Base-by-base conservation (phyloP, 2,113 vertebrate species). In the Ophthalmotilapia sp. region DNA sequence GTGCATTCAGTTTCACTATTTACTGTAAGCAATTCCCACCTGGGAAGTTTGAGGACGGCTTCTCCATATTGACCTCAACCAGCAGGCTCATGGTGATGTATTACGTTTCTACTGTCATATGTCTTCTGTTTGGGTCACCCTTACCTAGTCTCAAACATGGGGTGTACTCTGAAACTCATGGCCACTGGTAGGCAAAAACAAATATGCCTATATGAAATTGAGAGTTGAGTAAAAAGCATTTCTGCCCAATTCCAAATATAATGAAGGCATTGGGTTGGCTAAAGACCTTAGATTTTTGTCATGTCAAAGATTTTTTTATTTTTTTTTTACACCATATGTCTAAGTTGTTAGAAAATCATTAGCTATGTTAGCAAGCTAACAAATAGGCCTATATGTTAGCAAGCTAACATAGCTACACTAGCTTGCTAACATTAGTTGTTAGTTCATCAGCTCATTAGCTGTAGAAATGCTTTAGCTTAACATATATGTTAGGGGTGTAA, bases 71-170 rank as follows among this genome's bases (percentile, higher is more conserved):
- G 77, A 92, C 86, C 82, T 83, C 86, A 79, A 70, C 87, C 89
- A 36, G 40, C 54, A 54, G 87, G 80, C 56, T 81, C 47, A 70
- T 90, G 88, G 89, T 75, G 70, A 75, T 75, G 95, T 89, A 42
- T 80, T 87, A 91, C 87, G 84, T 86, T 91, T 83, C 84, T 60
- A 17, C 88, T 92, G 90, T 94, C 91, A 82, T 88, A 89, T 91
- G 92, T 93, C 91, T 89, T 87, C 40, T 87, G 85, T 82, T 88
- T 79, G 13, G 93, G 89, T 94, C 93, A 87, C 68, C 73, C 80
- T 83, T 85, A 88, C 88, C 88, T 86, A 87, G 70, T 89, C 90
- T 90, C 85, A 90, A 70, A 90, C 91, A 87, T 79, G 91, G 82
- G 88, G 54, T 58, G 26, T 84, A 82, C 79, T 89, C 90, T 87